Conservation (phyloP, 2,113 vertebrate species). For the Nanorana parkeri region DNA sequence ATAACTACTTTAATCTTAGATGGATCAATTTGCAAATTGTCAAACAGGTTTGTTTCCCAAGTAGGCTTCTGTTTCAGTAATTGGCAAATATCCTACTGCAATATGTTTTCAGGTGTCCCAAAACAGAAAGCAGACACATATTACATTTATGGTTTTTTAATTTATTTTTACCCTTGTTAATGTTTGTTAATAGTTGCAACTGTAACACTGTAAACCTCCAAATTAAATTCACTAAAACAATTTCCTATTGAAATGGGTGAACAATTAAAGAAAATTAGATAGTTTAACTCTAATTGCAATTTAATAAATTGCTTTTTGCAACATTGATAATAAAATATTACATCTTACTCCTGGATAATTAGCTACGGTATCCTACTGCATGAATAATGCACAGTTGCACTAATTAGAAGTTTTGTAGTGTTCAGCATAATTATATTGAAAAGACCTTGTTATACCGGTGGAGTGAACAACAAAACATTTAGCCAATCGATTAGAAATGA, state of each 20-base stretch:
- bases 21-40: no score
- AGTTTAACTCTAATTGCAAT: not conserved
- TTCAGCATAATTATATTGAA: slow-evolving; percentile 8
- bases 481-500: not conserved
- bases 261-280: not conserved
- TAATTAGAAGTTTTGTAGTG: slow-evolving; percentile 16
- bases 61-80: no score
- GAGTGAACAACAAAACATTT: not conserved
- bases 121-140: no score
- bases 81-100: no score
- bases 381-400: not conserved
- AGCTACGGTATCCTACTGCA: not conserved
- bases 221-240: not conserved
- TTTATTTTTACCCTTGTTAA: no score
- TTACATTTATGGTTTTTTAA: no score
- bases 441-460: not conserved
- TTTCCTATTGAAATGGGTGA: not conserved
- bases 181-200: no score
- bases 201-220: no score
- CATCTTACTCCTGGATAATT: slow-evolving; percentile 6
- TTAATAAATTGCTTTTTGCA: not conserved
- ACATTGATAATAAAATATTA: slow-evolving; percentile 8
- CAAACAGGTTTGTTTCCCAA: no score
- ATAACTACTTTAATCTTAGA: no score
- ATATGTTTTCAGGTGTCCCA: no score